Conservation (phyloP, 2,797 vertebrate genomes). For the Margarornis squamiger region DNA sequence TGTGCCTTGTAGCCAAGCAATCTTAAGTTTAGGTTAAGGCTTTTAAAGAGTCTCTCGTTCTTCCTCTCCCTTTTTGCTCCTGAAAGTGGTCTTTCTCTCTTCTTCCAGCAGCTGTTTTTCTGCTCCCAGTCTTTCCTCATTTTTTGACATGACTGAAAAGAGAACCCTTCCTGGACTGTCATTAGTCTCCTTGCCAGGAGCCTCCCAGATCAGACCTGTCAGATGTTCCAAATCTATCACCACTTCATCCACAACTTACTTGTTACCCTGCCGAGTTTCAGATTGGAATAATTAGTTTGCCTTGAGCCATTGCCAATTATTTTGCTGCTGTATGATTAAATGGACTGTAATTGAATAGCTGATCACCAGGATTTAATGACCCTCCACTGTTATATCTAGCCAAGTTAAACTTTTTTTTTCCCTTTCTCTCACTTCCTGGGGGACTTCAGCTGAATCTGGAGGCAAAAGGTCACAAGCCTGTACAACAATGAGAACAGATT, state of each 20-base stretch:
- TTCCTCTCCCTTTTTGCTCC: background rate
- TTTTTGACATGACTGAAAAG: background rate
- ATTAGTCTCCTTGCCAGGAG: background rate
- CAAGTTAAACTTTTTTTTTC: background rate
- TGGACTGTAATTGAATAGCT: slow-evolving; percentile 21
- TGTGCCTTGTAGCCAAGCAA: background rate
- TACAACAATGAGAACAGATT: background rate
- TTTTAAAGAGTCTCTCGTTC: background rate
- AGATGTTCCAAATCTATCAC: slow-evolving; percentile 17
- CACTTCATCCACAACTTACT: background rate
- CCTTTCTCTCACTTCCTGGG: background rate
- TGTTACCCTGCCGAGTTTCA: background rate
- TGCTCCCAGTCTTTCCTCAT: background rate
- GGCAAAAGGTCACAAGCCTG: background rate
- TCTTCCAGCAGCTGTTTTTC: background rate
- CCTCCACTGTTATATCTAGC: background rate
- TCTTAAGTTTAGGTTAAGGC: background rate
- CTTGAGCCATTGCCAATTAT: slow-evolving; percentile 40
- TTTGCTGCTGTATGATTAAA: slow-evolving; percentile 51
- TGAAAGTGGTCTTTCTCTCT: background rate
- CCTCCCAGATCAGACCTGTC: background rate
- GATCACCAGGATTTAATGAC: slow-evolving; percentile 34
- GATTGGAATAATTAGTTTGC: slow-evolving; percentile 39
- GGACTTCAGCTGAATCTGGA: background rate
- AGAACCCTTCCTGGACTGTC: background rate